Evolutionary conservation across 2,888 invertebrate species (phyloP).

Genomic region (Mythimna ferrago): DNA sequence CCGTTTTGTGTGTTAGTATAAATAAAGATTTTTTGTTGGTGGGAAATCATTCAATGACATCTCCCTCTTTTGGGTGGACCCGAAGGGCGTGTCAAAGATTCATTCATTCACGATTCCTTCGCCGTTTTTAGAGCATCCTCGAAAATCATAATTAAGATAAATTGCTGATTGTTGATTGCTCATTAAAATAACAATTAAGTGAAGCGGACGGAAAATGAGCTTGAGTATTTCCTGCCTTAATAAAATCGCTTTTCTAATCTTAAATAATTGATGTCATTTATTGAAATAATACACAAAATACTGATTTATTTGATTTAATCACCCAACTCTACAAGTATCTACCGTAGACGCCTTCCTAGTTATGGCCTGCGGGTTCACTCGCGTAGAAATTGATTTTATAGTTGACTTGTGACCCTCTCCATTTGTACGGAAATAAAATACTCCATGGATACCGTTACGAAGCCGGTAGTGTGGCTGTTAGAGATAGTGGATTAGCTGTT

Average conservation of each 20-base stretch:
- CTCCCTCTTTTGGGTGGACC: too few species aligned
- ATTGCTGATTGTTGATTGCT: neutral
- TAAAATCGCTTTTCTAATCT: conserved; percentile 12
- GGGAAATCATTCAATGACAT: too few species aligned
- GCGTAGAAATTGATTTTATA: conserved; percentile 47
- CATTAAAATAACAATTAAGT: conserved; percentile 17
- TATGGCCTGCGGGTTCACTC: conserved; percentile 10
- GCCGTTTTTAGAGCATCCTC: neutral
- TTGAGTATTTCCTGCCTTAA: neutral
- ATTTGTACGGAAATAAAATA: conserved; percentile 35
- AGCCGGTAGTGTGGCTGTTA: neutral
- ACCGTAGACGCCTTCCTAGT: neutral
- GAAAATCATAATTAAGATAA: neutral
- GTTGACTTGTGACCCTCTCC: conserved; percentile 39
- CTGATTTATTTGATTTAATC: neutral
- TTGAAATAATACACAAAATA: neutral
- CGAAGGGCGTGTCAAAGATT: too few species aligned
- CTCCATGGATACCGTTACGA: conserved; percentile 12
- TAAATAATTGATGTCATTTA: conserved; percentile 9
- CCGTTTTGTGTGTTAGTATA: too few species aligned
- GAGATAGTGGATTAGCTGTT: conserved; percentile 8
- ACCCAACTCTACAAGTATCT: neutral
- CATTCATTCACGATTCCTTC: too few species aligned
- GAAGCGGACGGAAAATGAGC: neutral
- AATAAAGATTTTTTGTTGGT: too few species aligned